These are phyloP conservation scores for Falco columbarius DNA, from an alignment of 2,797 vertebrate species.

Conservation along the genomic window DNA sequence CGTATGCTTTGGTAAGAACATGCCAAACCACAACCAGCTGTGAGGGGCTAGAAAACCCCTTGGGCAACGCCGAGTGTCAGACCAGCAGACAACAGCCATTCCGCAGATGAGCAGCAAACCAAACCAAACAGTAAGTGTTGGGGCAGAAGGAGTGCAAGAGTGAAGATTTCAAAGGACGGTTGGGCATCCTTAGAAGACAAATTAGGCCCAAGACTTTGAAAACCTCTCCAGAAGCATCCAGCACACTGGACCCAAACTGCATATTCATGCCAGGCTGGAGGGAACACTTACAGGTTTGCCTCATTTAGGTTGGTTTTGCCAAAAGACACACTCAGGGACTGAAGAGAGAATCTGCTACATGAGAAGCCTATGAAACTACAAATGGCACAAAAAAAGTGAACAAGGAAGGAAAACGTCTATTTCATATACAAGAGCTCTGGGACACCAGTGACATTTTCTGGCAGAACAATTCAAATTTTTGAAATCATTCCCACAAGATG, in stretches of 20 bases:
- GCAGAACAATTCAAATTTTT: background rate
- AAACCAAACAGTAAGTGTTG: background rate
- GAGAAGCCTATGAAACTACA: background rate
- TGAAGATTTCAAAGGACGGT: background rate
- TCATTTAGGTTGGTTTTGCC: background rate
- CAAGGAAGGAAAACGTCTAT: background rate
- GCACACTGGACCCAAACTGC: background rate
- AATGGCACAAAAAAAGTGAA: background rate
- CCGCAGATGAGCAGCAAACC: background rate
- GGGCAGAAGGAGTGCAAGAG: background rate
- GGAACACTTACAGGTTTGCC: background rate
- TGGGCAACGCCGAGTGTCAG: background rate
- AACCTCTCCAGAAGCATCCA: background rate
- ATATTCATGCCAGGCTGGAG: background rate
- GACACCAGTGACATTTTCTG: background rate
- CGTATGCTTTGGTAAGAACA: background rate
- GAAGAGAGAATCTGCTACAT: background rate
- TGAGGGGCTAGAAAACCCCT: background rate
- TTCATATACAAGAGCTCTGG: background rate
- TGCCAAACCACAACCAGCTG: background rate
- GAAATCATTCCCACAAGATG: background rate
- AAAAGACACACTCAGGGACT: background rate
- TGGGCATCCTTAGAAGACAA: background rate
- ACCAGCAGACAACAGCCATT: background rate
- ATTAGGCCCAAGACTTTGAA: background rate